phyloP scores from a whole-genome alignment of 2,797 vertebrate species.

The Apogon talboti region DNA sequence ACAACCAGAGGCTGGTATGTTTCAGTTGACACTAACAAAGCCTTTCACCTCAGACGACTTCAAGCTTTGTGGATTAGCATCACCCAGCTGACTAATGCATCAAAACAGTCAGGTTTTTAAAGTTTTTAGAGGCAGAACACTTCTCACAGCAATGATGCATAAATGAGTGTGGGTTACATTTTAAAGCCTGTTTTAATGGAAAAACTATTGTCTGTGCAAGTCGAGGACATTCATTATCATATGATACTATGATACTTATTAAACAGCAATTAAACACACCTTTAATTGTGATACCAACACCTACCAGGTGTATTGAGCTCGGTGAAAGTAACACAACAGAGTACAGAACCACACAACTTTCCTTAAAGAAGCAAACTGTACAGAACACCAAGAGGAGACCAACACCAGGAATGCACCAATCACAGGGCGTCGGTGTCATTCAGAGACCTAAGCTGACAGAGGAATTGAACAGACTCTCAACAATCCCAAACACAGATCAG shows the following conservation, averaged over 20 bases:
- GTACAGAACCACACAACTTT: background rate
- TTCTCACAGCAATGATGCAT: constrained; percentile 59
- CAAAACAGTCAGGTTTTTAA: constrained; percentile 68
- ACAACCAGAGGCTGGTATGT: constrained; percentile 33
- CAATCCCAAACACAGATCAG: constrained; percentile 69
- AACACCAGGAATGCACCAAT: constrained; percentile 25
- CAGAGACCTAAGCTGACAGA: constrained; percentile 53
- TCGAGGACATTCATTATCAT: constrained; percentile 18
- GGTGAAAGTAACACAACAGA: background rate
- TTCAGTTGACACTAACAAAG: constrained; percentile 50
- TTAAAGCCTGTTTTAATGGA: constrained; percentile 33
- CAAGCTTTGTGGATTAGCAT: constrained; percentile 71
- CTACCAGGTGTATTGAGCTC: too few relatives aligned
- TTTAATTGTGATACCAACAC: background rate
- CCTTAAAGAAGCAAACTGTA: constrained; percentile 10
- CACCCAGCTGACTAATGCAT: constrained; percentile 73
- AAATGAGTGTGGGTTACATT: constrained; percentile 27
- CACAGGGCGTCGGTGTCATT: constrained; percentile 35
- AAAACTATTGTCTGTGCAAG: constrained; percentile 14
- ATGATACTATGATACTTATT: background rate
- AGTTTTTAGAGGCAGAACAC: constrained; percentile 65
- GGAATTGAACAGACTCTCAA: constrained; percentile 56
- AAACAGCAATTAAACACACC: constrained; percentile 12
- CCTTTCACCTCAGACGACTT: constrained; percentile 71
- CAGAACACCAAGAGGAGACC: background rate